These are phyloP conservation scores for Chionis minor DNA, from an alignment of 2,113 vertebrate genomes.

Conservation along the genomic window DNA sequence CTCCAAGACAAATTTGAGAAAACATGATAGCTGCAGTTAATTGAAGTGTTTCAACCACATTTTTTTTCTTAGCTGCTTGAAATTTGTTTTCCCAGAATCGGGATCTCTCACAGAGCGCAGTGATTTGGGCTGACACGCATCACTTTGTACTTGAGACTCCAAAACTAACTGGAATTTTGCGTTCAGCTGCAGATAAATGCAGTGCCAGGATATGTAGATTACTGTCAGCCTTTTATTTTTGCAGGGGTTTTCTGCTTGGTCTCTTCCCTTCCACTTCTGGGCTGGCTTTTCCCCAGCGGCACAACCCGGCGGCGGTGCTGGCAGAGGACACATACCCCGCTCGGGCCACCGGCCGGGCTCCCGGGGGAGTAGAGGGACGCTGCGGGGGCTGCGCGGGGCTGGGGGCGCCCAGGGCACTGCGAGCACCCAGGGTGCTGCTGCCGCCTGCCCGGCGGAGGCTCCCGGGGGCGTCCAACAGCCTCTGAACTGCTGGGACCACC, in stretches of 20 bases:
- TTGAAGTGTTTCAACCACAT: not conserved
- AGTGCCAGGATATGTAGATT: not conserved
- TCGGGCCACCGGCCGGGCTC: accelerated
- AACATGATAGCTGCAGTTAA: not conserved
- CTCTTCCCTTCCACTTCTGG: not conserved
- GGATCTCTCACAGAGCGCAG: not conserved
- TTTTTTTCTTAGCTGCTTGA: not conserved
- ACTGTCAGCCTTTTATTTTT: not conserved
- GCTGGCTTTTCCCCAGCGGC: not conserved
- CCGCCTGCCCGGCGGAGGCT: not conserved
- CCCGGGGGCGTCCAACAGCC: not conserved
- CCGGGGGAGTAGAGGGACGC: not conserved
- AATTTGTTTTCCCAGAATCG: not conserved
- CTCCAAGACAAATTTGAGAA: not conserved
- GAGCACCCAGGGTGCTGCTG: not conserved
- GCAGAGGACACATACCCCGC: not conserved
- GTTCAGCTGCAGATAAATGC: not conserved
- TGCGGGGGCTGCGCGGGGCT: accelerated
- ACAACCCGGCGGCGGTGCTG: not conserved
- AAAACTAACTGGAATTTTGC: not conserved
- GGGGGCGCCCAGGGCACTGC: not conserved
- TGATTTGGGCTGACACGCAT: not conserved
- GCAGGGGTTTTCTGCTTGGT: not conserved
- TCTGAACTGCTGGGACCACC: not conserved
- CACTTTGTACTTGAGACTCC: not conserved